These are phyloP conservation scores for Prosopocoilus inquinatus DNA, from an alignment of 2,888 invertebrate species.

Conservation along the genomic window DNA sequence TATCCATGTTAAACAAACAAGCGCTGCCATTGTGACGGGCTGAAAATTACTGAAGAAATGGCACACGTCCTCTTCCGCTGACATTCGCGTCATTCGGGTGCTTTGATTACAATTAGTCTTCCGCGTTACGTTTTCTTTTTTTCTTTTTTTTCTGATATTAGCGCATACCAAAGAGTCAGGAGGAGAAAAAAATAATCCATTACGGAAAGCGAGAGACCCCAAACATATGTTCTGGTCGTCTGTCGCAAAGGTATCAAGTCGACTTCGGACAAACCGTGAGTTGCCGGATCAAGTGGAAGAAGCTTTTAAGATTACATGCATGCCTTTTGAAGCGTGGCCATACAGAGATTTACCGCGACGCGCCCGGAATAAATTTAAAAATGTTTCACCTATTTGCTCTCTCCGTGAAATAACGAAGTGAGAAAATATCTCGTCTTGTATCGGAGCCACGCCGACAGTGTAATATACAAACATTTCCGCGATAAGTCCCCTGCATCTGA, in stretches of 20 bases:
- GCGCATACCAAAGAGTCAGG: no score
- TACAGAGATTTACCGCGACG: background rate
- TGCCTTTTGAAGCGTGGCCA: background rate
- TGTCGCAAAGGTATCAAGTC: no score
- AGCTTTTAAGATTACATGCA: constrained; percentile 4
- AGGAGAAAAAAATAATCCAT: no score
- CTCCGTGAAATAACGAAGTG: background rate
- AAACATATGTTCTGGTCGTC: no score
- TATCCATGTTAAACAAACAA: constrained; percentile 38
- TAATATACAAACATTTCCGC: no score
- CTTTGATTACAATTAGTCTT: constrained; percentile 18
- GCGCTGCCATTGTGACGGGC: constrained; percentile 21
- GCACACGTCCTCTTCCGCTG: constrained; percentile 20
- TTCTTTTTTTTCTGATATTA: no score
- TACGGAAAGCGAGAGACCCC: no score
- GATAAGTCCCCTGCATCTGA: no score
- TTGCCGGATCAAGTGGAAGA: constrained; percentile 2
- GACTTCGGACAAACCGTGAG: background rate
- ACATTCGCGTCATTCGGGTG: background rate
- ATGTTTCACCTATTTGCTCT: constrained; percentile 4
- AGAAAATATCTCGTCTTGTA: no score
- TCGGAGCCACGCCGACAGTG: no score
- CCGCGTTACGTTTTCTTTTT: background rate
- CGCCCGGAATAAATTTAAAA: background rate
- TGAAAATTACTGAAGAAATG: constrained; percentile 32